Percentiles rank a stretch among this genome's conserved stretches.
Conservation (phyloP, 2,888 invertebrate genomes). For the Meganola albula region DNA sequence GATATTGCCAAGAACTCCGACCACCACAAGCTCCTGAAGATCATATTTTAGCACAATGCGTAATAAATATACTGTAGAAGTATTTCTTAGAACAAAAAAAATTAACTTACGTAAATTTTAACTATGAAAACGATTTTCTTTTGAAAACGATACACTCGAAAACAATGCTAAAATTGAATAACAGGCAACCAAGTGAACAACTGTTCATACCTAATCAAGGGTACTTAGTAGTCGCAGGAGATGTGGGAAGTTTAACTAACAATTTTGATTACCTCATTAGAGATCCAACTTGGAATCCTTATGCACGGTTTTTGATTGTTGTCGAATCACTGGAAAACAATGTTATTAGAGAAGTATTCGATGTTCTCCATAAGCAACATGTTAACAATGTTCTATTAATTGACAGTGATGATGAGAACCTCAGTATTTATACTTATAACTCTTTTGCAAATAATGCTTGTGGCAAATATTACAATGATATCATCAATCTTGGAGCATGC, state of each 20-base stretch:
- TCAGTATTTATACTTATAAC: conserved; percentile 44
- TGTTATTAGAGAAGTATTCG: conserved; percentile 32
- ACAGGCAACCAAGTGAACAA: not conserved
- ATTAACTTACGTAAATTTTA: conserved; percentile 14
- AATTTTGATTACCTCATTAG: conserved; percentile 20
- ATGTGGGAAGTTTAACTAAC: conserved; percentile 20
- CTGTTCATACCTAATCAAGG: conserved; percentile 12
- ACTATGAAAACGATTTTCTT: conserved; percentile 5
- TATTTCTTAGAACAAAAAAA: conserved; percentile 9
- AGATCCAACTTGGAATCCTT: conserved; percentile 41
- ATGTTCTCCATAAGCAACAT: conserved; percentile 30
- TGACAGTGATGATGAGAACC: conserved; percentile 29
- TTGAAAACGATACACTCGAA: conserved; percentile 13
- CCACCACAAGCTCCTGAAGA: too few species aligned
- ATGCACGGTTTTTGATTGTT: conserved; percentile 34
- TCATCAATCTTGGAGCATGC: conserved; percentile 22
- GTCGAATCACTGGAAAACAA: conserved; percentile 21
- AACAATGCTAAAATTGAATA: conserved; percentile 2
- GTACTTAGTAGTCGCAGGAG: conserved; percentile 32
- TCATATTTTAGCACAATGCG: too few species aligned
- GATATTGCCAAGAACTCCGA: too few species aligned
- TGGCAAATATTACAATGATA: conserved; percentile 37
- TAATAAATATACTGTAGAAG: conserved; percentile 10
- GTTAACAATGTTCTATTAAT: conserved; percentile 37
- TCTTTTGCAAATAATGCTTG: conserved; percentile 48